A percentile compares a stretch with the other conserved stretches of the same genome.
Evolutionary conservation across 1,140 invertebrate species (phyloP).

Genomic region (Bombus sibiricus): DNA sequence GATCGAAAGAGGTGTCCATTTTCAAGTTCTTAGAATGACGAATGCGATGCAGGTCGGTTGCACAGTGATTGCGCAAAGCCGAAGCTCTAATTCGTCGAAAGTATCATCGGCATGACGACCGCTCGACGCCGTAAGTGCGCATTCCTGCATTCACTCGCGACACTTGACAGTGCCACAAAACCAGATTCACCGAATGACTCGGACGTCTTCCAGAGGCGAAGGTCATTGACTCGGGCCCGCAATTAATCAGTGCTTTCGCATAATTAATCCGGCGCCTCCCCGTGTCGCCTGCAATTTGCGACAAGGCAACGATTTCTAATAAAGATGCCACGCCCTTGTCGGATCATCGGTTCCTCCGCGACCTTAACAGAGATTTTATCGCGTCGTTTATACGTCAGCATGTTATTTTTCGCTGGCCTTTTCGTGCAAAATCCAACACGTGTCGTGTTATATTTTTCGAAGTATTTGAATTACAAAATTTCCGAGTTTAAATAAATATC

Average conservation of each 20-base stretch:
- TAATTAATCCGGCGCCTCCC: constrained; percentile 51
- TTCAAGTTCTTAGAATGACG: not conserved
- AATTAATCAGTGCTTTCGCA: constrained; percentile 58
- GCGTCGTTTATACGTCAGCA: not conserved
- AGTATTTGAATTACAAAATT: too few relatives aligned
- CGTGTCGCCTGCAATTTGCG: constrained; percentile 21
- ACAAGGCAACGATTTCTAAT: constrained; percentile 54
- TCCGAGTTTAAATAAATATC: too few relatives aligned
- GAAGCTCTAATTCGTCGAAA: constrained; percentile 12
- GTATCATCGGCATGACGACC: not conserved
- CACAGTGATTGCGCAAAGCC: constrained; percentile 5
- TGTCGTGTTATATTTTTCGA: too few relatives aligned
- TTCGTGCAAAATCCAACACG: not conserved
- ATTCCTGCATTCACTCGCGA: constrained; percentile 49
- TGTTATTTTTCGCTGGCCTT: not conserved
- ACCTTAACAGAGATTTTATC: constrained; percentile 4
- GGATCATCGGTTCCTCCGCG: not conserved
- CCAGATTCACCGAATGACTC: constrained; percentile 20
- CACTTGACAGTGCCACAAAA: constrained; percentile 32
- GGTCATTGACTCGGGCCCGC: constrained; percentile 56
- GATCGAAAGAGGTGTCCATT: not conserved
- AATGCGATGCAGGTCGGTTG: not conserved
- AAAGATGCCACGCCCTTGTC: constrained; percentile 48
- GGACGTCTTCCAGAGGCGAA: constrained; percentile 40
- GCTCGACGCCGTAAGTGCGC: constrained; percentile 27